Percentiles rank a stretch among this genome's conserved stretches.
Conservation (phyloP, 2,797 vertebrate genomes). For the Knipowitschia caucasica region DNA sequence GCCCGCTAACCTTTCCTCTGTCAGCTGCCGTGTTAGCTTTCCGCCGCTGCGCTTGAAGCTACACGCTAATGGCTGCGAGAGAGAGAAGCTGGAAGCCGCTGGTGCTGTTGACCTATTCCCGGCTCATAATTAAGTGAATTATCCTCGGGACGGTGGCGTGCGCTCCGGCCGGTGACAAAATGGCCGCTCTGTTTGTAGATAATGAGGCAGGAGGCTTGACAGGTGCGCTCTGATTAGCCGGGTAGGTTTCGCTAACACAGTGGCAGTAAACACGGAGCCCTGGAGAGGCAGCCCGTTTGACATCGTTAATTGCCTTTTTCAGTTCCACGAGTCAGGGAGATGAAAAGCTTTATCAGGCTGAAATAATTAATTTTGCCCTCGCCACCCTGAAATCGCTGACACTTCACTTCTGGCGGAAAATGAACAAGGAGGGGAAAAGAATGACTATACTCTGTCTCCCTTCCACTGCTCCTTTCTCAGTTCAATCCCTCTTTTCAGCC, state of each 20-base stretch:
- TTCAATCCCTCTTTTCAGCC: slow-evolving; percentile 58
- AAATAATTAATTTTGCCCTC: slow-evolving; percentile 98
- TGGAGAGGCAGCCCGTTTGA: slow-evolving; percentile 92
- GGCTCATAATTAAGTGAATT: slow-evolving; percentile 92
- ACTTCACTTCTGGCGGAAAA: slow-evolving; percentile 89
- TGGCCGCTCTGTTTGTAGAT: slow-evolving; percentile 86
- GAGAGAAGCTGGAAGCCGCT: slow-evolving; percentile 21
- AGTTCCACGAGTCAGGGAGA: slow-evolving; percentile 97
- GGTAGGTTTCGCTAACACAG: slow-evolving; percentile 75
- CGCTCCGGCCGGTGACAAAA: slow-evolving; percentile 78
- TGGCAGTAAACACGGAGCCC: slow-evolving; percentile 92
- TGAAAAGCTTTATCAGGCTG: slow-evolving; percentile 99
- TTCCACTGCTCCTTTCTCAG: slow-evolving; percentile 47
- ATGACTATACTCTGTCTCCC: slow-evolving; percentile 70
- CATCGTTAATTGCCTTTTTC: slow-evolving; percentile 99
- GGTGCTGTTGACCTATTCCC: slow-evolving; percentile 54
- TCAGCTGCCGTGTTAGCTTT: slow-evolving; percentile 40
- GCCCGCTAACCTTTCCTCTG: slow-evolving; percentile 44
- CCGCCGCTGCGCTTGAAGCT: slow-evolving; percentile 10
- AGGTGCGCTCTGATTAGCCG: slow-evolving; percentile 90
- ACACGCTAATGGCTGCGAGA: slow-evolving; percentile 15
- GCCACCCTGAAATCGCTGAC: slow-evolving; percentile 92
- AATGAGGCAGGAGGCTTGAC: slow-evolving; percentile 88
- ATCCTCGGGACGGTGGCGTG: slow-evolving; percentile 84
- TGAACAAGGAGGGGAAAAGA: slow-evolving; percentile 57